These are phyloP conservation scores for Ceratosolen fusciceps DNA, from an alignment of 1,140 invertebrate species.

Conservation along the genomic window DNA sequence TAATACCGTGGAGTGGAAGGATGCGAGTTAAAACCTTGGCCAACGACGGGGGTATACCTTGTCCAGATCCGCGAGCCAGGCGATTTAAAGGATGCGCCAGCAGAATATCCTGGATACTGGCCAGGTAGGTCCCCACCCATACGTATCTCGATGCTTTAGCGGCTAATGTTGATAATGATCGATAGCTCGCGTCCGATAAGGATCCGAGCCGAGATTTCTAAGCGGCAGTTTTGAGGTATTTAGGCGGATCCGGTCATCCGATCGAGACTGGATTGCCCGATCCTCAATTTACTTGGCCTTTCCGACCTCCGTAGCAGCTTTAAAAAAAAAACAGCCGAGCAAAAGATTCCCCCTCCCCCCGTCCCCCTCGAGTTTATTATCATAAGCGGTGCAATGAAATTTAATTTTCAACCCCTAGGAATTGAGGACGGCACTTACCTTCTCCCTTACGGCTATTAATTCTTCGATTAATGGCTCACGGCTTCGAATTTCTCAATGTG, in stretches of 20 bases:
- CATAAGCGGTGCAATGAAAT: neutral
- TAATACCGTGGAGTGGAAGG: too few species aligned
- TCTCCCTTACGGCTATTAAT: neutral
- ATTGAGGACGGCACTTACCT: neutral
- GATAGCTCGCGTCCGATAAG: too few species aligned
- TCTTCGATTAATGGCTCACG: neutral
- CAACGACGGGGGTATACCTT: too few species aligned
- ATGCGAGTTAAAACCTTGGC: too few species aligned
- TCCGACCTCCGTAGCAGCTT: too few species aligned
- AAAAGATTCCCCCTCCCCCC: neutral
- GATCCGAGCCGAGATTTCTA: too few species aligned
- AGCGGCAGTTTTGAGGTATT: too few species aligned
- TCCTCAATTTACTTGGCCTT: too few species aligned
- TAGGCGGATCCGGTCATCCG: too few species aligned
- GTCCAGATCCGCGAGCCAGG: neutral
- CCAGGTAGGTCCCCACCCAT: neutral
- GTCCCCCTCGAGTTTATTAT: neutral
- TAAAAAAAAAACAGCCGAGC: too few species aligned
- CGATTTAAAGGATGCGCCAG: neutral
- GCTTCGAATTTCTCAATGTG: too few species aligned
- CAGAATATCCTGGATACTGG: neutral
- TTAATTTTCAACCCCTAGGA: constrained; percentile 2
- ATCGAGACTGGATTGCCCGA: neutral
- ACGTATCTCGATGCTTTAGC: neutral
- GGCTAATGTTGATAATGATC: too few species aligned